These are phyloP conservation scores for Dendrocopos noguchii DNA, from an alignment of 2,113 vertebrate genomes.

Conservation along the genomic window DNA sequence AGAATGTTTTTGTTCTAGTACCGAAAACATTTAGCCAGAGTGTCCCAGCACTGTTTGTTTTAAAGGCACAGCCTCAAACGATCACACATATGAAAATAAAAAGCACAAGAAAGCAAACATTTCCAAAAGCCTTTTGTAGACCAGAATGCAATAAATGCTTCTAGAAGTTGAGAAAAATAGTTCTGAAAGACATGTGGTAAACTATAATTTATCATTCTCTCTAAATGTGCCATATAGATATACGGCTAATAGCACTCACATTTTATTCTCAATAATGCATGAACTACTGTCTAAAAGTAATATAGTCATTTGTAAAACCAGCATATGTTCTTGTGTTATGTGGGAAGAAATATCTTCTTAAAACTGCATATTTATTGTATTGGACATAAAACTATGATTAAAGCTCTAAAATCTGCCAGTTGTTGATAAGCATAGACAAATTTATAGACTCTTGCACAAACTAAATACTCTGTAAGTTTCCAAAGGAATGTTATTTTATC, in stretches of 20 bases:
- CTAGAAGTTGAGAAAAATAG: slow-evolving; percentile 4
- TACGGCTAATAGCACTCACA: slow-evolving; percentile 27
- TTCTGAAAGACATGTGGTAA: slow-evolving; percentile 44
- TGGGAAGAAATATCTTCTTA: slow-evolving; percentile 30
- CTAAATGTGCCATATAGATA: slow-evolving; percentile 27
- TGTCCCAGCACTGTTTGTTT: too few relatives aligned
- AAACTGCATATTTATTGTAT: slow-evolving; percentile 13
- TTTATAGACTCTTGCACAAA: neutral
- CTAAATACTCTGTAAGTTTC: neutral
- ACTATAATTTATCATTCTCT: slow-evolving; percentile 7
- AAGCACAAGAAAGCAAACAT: neutral
- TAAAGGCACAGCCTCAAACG: too few relatives aligned
- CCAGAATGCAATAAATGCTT: neutral
- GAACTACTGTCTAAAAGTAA: slow-evolving; percentile 40
- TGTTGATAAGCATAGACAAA: neutral
- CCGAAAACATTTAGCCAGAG: too few relatives aligned
- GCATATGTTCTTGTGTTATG: neutral
- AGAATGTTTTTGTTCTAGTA: too few relatives aligned
- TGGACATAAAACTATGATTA: neutral
- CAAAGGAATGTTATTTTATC: neutral
- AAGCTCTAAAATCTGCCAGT: neutral
- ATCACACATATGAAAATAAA: slow-evolving; percentile 20
- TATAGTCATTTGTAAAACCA: slow-evolving; percentile 4
- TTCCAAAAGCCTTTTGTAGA: slow-evolving; percentile 11
- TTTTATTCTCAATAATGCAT: slow-evolving; percentile 49